A percentile compares a stretch with the other conserved stretches of the same genome.
Conservation (phyloP, 2,888 invertebrate genomes). For the Eumerus sabulonum region DNA sequence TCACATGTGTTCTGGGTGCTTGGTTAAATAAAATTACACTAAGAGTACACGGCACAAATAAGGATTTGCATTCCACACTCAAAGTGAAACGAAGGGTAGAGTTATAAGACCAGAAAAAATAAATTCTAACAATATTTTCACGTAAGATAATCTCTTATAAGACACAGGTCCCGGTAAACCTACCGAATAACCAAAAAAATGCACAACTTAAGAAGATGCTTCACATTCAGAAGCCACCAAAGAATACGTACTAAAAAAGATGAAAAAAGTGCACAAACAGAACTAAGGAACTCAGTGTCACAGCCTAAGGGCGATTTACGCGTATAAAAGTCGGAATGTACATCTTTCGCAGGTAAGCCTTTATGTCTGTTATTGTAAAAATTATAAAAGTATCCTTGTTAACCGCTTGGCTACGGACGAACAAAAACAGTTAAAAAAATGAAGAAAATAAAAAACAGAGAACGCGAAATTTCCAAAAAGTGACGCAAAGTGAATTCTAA, state of each 20-base stretch:
- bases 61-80: slow-evolving; percentile 55
- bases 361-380: slow-evolving; percentile 68
- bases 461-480: slow-evolving; percentile 60
- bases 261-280: slow-evolving; percentile 51
- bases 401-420: slow-evolving; percentile 64
- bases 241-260: slow-evolving; percentile 29
- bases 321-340: slow-evolving; percentile 62
- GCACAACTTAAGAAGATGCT: slow-evolving; percentile 66
- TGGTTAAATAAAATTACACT: slow-evolving; percentile 66
- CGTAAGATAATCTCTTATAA: slow-evolving; percentile 67
- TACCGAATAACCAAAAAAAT: slow-evolving; percentile 64
- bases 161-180: slow-evolving; percentile 58
- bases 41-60: slow-evolving; percentile 56
- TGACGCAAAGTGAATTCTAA: slow-evolving; percentile 43
- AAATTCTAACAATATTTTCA: slow-evolving; percentile 68
- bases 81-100: slow-evolving; percentile 35
- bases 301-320: slow-evolving; percentile 68
- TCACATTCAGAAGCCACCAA: slow-evolving; percentile 61
- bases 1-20: slow-evolving; percentile 65
- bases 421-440: slow-evolving; percentile 38
- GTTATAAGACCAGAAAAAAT: slow-evolving; percentile 20
- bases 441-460: slow-evolving; percentile 39
- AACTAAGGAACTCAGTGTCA: slow-evolving; percentile 67
- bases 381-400: slow-evolving; percentile 68
- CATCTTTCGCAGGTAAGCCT: slow-evolving; percentile 68